These are phyloP conservation scores for Noturus placidus DNA, from an alignment of 2,113 vertebrate species.

Conservation along the genomic window DNA sequence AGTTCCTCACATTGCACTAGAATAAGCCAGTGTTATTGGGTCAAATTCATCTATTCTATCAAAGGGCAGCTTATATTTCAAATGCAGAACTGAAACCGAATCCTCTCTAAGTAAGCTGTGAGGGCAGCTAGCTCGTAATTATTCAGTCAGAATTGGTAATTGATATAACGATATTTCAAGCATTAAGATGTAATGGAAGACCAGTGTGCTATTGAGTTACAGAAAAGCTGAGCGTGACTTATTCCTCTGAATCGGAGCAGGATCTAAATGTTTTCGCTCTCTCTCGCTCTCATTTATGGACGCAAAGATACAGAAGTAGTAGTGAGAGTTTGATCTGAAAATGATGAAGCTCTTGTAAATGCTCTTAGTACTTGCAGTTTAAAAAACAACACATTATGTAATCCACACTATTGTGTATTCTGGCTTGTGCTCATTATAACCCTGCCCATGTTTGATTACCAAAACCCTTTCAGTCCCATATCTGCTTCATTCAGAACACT, in stretches of 20 bases:
- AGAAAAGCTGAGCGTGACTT: conserved; percentile 27
- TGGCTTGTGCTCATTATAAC: not conserved
- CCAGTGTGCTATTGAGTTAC: conserved; percentile 42
- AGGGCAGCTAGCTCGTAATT: conserved; percentile 55
- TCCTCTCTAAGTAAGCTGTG: conserved; percentile 43
- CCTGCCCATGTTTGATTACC: conserved; percentile 26
- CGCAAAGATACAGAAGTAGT: not conserved
- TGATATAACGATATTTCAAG: conserved; percentile 40
- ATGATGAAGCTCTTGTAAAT: not conserved
- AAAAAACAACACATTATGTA: not conserved
- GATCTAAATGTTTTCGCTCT: conserved; percentile 13
- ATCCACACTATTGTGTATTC: not conserved
- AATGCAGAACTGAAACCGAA: conserved; percentile 48
- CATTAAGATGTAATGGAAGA: conserved; percentile 23
- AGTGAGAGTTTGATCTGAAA: conserved; percentile 13
- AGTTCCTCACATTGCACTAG: not conserved
- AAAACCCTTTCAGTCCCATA: not conserved
- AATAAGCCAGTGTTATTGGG: conserved; percentile 16
- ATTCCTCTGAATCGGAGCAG: conserved; percentile 22
- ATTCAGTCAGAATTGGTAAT: conserved; percentile 45
- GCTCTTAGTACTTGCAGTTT: not conserved
- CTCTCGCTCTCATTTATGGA: not conserved
- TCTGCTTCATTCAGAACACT: conserved; percentile 23
- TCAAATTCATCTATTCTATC: conserved; percentile 39
- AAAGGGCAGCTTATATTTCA: conserved; percentile 49